Evolutionary conservation across 2,113 vertebrate species (phyloP), one percentile per base, ranked within the genome.

Genomic region (Leptocoma aspasia): DNA sequence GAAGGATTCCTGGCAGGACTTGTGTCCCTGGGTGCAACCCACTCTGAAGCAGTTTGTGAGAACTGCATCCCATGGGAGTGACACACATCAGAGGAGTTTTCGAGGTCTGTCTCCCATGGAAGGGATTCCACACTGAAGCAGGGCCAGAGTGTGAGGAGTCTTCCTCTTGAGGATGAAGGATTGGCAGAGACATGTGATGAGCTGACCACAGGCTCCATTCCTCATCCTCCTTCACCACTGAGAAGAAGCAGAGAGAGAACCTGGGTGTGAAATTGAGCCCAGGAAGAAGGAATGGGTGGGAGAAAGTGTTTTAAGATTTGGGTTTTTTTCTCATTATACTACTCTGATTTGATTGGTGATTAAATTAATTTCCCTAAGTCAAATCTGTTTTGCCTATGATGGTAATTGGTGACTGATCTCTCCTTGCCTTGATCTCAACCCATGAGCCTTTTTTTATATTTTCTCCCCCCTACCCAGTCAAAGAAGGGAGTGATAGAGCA

Each of bases 41-140:
- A 52, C 10, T 10, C 70, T 41, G 28, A n/a, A 56, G 20, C 8
- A 27, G 8, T n/a, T 39, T 2, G 3, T 81, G 28, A 39, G 53
- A 35, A 41, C 13, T 35, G 26, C 39, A 68, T 30, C 7, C 13
- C 11, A 20, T 61, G 15, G 31, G 15, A 68, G 28, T 8, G 37
- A 45, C 22, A 15, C 5, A 27, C 5, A 6, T 11, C 23, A 42
- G 7, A 61, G 24, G 21, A 75, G 39, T 41, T 27, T 31, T 35
- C 0, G 0, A 47, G 22, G 3, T 41, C 21, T 70, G 13, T 35
- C 15, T 70, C 13, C 13, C 2, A 0, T 11, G 13, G 21, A 30
- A 88, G 19, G 4, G 23, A 71, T 18, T 41, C 27, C 31, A 50
- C 15, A 14, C 23, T 18, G 47, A 33, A 49, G 23, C 9, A 30